Base-by-base conservation (phyloP, 2,888 invertebrate species). In the Ametastegia equiseti region DNA sequence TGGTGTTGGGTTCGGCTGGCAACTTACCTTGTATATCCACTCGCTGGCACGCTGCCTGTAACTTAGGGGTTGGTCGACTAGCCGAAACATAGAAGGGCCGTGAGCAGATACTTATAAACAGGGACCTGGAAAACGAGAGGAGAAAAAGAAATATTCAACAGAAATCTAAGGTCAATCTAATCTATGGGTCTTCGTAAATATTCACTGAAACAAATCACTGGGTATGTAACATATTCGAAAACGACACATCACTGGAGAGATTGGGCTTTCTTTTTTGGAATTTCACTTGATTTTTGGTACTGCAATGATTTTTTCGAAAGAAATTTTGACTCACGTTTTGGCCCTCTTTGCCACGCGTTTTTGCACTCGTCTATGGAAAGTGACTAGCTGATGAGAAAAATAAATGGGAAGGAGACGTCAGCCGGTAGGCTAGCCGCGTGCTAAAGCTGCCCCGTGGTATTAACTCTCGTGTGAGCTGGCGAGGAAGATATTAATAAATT, bases 1-100 rank as follows among this genome's bases (percentile, higher is more conserved):
- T 71, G 75, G 75, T 39, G 75, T 27, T 71, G 45, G 78, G 27
- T 45, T 45, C 30, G 78, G 57, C 67, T 79, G 81, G 83, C 82
- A 79, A 88, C 88, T 88, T 87, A 91, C 91, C 90, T 91, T 91
- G 88, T 88, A 87, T 84, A 91, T 88, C 88, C 90, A 89, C 85
- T 89, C 87, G 87, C 82, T 88, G 89, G 88, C 87, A 81, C 86
- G 87, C 81, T 88, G 89, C 87, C 89, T 88, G 84, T 87, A 86
- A 88, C 83, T 87, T 82, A 85, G 85, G 85, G 87, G 87, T 87
- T 87, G 89, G 83, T 86, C 86, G 86, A 87, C 86, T 86, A 87
- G 86, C 86, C 89, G 89, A 88, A 89, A 89, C 90, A 91, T 90
- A 88, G 88, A 90, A 88, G 85, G 86, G 88, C 88, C 87, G 89